A percentile compares a stretch with the other conserved stretches of the same genome.
These are phyloP conservation scores for Gymnobelideus leadbeateri DNA, from an alignment of 2,113 vertebrate species.

Conservation along the genomic window DNA sequence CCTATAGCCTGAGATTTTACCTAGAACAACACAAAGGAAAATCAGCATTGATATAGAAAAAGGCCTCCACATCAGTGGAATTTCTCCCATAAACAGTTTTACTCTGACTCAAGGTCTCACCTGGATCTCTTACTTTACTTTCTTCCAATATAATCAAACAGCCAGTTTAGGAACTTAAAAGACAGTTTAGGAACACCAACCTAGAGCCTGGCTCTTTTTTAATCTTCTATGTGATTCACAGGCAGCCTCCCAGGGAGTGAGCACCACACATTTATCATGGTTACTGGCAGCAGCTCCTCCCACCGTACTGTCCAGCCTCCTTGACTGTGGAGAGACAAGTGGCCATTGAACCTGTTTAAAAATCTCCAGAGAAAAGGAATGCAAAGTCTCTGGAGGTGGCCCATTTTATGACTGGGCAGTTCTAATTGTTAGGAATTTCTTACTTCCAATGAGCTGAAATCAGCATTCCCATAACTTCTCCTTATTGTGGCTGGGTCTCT, in stretches of 20 bases:
- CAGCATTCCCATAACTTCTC: neutral
- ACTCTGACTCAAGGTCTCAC: neutral
- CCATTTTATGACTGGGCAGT: neutral
- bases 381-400: neutral
- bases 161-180: neutral
- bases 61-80: neutral
- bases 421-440: neutral
- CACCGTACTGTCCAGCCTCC: neutral
- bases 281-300: neutral
- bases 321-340: neutral
- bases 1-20: neutral
- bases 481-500: neutral
- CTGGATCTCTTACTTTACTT: neutral
- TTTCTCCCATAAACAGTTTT: neutral
- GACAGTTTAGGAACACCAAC: neutral
- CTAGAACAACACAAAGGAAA: neutral
- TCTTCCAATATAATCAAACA: neutral
- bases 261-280: neutral
- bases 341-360: neutral
- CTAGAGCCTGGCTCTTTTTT: neutral
- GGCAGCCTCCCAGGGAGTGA: neutral
- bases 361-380: neutral
- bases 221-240: neutral
- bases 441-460: neutral
- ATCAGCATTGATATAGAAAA: neutral